These are phyloP conservation scores for Epinotia ramella DNA, from an alignment of 2,888 invertebrate genomes.

Conservation along the genomic window DNA sequence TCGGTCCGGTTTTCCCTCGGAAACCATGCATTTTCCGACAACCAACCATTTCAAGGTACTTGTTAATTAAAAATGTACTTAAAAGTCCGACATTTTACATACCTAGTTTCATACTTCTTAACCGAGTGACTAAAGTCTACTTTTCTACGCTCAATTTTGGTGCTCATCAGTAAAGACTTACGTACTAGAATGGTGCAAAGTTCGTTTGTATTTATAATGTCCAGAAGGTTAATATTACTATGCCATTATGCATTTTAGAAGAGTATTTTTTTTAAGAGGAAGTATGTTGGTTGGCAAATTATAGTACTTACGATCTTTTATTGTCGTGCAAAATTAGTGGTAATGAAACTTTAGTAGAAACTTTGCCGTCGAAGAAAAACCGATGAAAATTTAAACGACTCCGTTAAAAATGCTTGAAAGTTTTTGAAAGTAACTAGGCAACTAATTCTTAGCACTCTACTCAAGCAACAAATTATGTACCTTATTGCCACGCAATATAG, in stretches of 20 bases:
- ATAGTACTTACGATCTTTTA: background rate
- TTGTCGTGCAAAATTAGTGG: background rate
- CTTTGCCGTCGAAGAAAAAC: constrained; percentile 7
- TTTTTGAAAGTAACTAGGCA: no score
- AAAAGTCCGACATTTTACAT: background rate
- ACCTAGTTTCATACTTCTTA: background rate
- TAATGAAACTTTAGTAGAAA: background rate
- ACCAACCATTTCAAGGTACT: background rate
- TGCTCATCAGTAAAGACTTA: background rate
- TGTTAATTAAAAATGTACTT: background rate
- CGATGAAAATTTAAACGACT: constrained; percentile 21
- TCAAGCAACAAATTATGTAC: no score
- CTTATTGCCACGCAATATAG: no score
- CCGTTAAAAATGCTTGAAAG: background rate
- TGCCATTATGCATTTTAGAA: background rate
- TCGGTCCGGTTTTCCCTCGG: no score
- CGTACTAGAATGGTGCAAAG: background rate
- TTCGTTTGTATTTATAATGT: background rate
- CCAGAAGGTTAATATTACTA: background rate
- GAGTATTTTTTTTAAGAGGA: background rate
- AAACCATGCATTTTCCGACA: no score
- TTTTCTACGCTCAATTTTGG: background rate
- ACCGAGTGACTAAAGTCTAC: no score
- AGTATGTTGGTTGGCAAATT: background rate
- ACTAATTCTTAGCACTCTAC: no score